These are phyloP conservation scores for Perizoma flavofasciatum DNA, from an alignment of 2,888 invertebrate species.

Conservation along the genomic window DNA sequence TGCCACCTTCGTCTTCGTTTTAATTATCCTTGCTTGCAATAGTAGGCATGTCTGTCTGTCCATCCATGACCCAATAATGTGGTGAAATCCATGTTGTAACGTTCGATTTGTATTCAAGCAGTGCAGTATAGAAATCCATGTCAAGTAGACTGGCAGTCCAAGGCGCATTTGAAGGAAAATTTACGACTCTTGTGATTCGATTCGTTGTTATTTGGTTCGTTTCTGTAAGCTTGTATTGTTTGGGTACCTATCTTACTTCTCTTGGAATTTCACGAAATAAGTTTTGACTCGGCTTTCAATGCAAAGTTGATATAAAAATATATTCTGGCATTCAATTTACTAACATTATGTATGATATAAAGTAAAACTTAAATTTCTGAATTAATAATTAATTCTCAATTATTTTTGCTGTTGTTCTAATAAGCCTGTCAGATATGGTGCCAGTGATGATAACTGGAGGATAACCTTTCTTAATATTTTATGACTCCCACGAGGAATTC, in stretches of 20 bases:
- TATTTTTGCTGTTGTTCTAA: no score
- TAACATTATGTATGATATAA: no score
- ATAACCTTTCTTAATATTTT: slow-evolving; percentile 15
- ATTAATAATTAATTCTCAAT: no score
- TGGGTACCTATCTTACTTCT: slow-evolving; percentile 16
- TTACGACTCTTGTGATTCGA: slow-evolving; percentile 58
- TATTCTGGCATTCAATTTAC: no score
- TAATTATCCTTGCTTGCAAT: slow-evolving; percentile 60
- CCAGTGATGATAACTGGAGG: no score
- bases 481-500: slow-evolving; percentile 15
- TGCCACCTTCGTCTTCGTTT: slow-evolving; percentile 47
- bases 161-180: slow-evolving; percentile 74
- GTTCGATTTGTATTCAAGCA: slow-evolving; percentile 75
- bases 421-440: no score
- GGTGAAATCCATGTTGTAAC: slow-evolving; percentile 82
- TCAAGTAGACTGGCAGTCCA: slow-evolving; percentile 76
- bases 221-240: slow-evolving; percentile 26
- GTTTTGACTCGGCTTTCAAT: not conserved
- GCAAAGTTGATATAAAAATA: not conserved
- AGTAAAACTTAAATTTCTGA: no score
- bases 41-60: slow-evolving; percentile 51
- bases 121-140: slow-evolving; percentile 79
- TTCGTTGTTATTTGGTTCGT: slow-evolving; percentile 48
- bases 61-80: slow-evolving; percentile 80
- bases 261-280: slow-evolving; percentile 1